Base-by-base conservation (phyloP, 2,888 invertebrate genomes). In the Lepetodrilus schrolli region DNA sequence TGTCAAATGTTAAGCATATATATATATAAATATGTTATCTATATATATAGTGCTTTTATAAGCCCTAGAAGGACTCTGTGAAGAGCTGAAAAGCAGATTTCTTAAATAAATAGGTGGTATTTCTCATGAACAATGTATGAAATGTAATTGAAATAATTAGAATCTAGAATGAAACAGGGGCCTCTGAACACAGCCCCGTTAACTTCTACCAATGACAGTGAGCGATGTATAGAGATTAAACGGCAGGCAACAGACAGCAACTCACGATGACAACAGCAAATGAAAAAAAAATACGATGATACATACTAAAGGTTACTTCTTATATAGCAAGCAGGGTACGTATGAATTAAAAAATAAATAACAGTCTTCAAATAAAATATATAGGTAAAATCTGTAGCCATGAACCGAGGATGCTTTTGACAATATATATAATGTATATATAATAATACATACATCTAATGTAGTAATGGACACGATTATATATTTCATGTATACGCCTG, bases 261-360 rank as follows among this genome's bases (percentile, higher is more conserved):
- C 23, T 37, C 43, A 36, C 17, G 20, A 38, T 38, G n/a, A 43
- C 43, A 66, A 38, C 66, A 66, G 43, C 36, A 21, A 49, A 50
- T 70, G 50, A 70, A 47, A 49, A 34, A n/a, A n/a, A n/a, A n/a
- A n/a, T n/a, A 34, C 34, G 37, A 70, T 70, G 70, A 47, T 36
- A 70, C 34, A 50, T 37, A 66, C 66, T 37, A 66, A 50, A 66
- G 36, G 66, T 58, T 58, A 58, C 34, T 58, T 58, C 47, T 50
- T 70, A 70, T 36, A 49, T 36, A 70, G 70, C 70, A 49, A 70
- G 70, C n/a, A n/a, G n/a, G n/a, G n/a, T n/a, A n/a, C n/a, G 34
- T 50, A 70, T 70, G 70, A 70, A 50, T 70, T 70, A 50, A 50
- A 70, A 70, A 70, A 70, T 70, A 70, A 70, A 70, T 70, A 70